These are phyloP conservation scores for Bradynema listronoti DNA, from an alignment of 1,140 invertebrate genomes.

Conservation along the genomic window DNA sequence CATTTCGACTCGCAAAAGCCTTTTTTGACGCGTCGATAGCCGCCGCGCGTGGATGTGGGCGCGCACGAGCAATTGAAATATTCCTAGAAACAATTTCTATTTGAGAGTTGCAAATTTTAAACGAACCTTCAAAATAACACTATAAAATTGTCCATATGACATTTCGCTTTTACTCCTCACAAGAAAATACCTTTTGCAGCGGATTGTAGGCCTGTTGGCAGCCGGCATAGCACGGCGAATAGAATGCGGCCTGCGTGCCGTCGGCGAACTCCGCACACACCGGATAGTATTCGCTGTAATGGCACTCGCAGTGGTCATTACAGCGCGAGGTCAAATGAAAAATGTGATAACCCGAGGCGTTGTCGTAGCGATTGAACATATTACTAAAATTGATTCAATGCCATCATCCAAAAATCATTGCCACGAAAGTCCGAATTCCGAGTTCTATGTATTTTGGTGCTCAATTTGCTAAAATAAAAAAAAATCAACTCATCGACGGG, in stretches of 20 bases:
- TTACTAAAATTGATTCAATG: slow-evolving; percentile 26
- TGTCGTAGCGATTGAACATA: slow-evolving; percentile 35
- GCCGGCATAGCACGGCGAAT: slow-evolving; percentile 56
- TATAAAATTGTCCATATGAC: slow-evolving; percentile 12
- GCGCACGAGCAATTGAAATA: slow-evolving; percentile 52
- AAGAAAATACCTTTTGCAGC: slow-evolving; percentile 32
- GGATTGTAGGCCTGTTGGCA: slow-evolving; percentile 43
- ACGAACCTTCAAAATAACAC: slow-evolving; percentile 8
- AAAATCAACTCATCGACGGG: slow-evolving; percentile 43
- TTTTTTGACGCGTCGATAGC: slow-evolving; percentile 45
- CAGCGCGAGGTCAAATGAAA: slow-evolving; percentile 43
- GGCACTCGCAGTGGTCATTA: slow-evolving; percentile 44
- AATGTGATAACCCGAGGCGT: slow-evolving; percentile 25
- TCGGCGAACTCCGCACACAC: slow-evolving; percentile 54
- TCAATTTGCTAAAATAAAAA: slow-evolving; percentile 5
- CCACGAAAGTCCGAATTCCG: background rate
- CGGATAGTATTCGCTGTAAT: slow-evolving; percentile 48
- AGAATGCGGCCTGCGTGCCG: slow-evolving; percentile 51
- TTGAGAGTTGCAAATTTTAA: background rate
- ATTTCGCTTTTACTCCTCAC: background rate
- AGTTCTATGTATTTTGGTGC: background rate
- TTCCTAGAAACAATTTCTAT: slow-evolving; percentile 28
- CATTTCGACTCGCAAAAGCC: slow-evolving; percentile 57
- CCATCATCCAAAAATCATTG: background rate
- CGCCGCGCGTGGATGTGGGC: slow-evolving; percentile 43